A percentile compares a stretch with the other conserved stretches of the same genome.
Conservation (phyloP, 2,888 invertebrate species). For the Nephrotoma guestfalica region DNA sequence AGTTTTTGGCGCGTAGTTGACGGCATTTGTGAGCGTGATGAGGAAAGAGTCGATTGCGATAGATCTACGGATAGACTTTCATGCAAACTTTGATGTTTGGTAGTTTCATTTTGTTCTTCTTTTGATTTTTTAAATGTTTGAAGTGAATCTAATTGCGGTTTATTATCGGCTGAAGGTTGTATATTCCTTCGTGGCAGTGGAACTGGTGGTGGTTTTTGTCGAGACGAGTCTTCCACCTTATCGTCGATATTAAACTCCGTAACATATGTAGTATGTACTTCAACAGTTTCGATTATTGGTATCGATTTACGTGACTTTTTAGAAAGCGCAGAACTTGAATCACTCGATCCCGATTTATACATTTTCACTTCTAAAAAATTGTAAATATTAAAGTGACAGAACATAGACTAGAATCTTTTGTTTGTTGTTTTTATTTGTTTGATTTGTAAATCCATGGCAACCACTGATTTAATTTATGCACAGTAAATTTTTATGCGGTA, state of each 20-base stretch:
- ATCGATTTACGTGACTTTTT: not conserved
- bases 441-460: not conserved
- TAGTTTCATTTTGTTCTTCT: not conserved
- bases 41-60: not conserved
- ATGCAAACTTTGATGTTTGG: not conserved
- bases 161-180: not conserved
- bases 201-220: not conserved
- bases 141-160: not conserved
- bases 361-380: not conserved
- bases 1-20: not conserved
- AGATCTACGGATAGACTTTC: not conserved
- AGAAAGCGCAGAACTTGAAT: not conserved
- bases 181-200: not conserved
- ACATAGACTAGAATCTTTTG: not conserved
- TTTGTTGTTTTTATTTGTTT: not conserved
- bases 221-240: not conserved
- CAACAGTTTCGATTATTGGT: not conserved
- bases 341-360: not conserved
- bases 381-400: not conserved
- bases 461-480: not conserved
- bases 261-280: not conserved
- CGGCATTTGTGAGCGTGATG: not conserved
- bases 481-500: not conserved
- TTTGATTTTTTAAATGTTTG: not conserved
- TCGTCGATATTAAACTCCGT: not conserved